phyloP scores from a whole-genome alignment of 1,140 invertebrate genomes.

The Drosophila sp. region DNA sequence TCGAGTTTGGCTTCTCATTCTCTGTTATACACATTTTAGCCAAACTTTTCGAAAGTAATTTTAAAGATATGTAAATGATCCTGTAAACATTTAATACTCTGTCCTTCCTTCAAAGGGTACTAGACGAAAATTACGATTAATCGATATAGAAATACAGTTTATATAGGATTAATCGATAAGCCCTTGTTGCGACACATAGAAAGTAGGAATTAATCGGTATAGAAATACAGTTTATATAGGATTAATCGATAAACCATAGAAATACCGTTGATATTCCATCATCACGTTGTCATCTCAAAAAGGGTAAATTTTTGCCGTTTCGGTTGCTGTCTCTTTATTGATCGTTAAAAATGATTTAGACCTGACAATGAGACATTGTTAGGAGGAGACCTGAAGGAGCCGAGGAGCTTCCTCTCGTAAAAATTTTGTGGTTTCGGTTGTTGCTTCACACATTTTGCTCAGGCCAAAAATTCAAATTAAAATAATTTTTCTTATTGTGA shows the following conservation, averaged over 20 bases:
- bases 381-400: conserved; percentile 33
- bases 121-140: too few species aligned
- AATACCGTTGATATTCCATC: not conserved
- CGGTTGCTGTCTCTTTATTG: conserved; percentile 60
- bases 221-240: not conserved
- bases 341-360: conserved; percentile 80
- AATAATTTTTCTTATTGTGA: conserved; percentile 66
- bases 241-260: not conserved
- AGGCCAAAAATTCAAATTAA: conserved; percentile 50
- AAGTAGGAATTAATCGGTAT: not conserved
- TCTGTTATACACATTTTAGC: too few species aligned
- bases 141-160: too few species aligned
- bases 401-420: conserved; percentile 52
- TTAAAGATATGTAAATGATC: too few species aligned
- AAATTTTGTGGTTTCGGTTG: conserved; percentile 60
- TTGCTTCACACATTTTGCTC: conserved; percentile 1
- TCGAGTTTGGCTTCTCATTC: too few species aligned
- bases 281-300: conserved; percentile 18
- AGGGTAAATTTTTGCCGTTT: not conserved
- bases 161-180: too few species aligned
- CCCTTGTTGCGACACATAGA: too few species aligned
- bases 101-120: too few species aligned
- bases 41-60: too few species aligned
- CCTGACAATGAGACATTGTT: conserved; percentile 79
- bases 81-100: too few species aligned